Evolutionary conservation across 2,888 invertebrate species (phyloP), one percentile per base, ranked within the genome.

Genomic region (Paralinhomoeus sp.): DNA sequence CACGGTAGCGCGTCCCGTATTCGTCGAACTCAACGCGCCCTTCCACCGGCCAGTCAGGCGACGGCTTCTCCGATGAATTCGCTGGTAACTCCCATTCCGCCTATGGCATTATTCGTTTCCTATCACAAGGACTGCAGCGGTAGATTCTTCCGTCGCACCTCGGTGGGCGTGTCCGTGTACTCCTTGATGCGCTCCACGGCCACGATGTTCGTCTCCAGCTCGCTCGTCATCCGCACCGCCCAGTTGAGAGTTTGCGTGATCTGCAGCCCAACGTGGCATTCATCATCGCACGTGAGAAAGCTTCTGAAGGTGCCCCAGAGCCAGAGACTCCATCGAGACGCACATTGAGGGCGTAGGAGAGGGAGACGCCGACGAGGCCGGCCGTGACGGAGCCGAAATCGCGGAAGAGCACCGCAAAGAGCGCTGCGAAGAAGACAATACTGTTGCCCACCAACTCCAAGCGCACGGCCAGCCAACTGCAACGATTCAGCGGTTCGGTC

Each of bases 171-270:
- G 49, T 66, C 84, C 0, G 79, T 77, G 60, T 91, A 93, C 62
- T 93, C 91, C 62, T 87, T 84, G 58, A 91, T 83, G 62, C 93
- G 75, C 66, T 93, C 91, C 1, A 91, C 87, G 2, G 89, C 82
- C 1, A 91, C 89, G 55, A 91, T 85, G 64, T 91, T 91, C 0
- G 89, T 85, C 69, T 93, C 93, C 38, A 93, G 78, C 61, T 91
- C 89, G 1, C 84, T 82, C 0, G 83, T 80, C 82, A 87, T 85
- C 51, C 89, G 72, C 23, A 93, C 87, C 54, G 91, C 68, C 83
- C 85, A 87, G 66, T 87, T 91, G 38, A 91, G 68, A 0, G 82
- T 83, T 72, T 84, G 82, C 0, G 89, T 89, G 46, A 83, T 78
- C 80, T 82, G 62, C n/a, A n/a, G n/a, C n/a, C n/a, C n/a, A n/a